phyloP scores from a whole-genome alignment of 2,797 vertebrate genomes.

The Coendou prehensilis region DNA sequence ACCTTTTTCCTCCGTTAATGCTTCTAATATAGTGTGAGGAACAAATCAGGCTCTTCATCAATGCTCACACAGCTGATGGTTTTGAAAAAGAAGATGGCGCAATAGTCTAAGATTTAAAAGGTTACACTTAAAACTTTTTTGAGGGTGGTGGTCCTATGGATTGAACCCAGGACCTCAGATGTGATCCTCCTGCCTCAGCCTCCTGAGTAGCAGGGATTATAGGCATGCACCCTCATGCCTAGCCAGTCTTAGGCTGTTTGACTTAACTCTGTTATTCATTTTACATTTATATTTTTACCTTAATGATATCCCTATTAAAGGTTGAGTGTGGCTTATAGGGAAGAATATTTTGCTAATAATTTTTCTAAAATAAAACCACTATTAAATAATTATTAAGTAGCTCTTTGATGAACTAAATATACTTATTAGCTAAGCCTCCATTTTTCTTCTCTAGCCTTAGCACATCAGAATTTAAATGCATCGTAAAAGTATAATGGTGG shows the following conservation, averaged over 20 bases:
- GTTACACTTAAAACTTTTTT: neutral
- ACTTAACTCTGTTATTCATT: neutral
- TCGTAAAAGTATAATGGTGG: neutral
- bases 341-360: neutral
- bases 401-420: neutral
- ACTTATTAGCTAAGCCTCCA: neutral
- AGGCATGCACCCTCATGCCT: neutral
- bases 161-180: neutral
- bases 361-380: slow-evolving; percentile 31
- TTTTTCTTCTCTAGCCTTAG: neutral
- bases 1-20: neutral
- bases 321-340: neutral
- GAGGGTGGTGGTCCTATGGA: neutral
- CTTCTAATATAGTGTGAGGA: neutral
- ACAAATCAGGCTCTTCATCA: neutral
- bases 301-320: neutral
- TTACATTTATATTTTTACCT: neutral
- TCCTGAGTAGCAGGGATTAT: neutral
- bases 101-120: neutral
- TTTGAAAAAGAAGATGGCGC: neutral
- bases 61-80: too few relatives aligned
- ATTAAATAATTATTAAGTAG: neutral
- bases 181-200: neutral
- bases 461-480: neutral
- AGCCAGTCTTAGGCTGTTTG: neutral